Percentiles rank a stretch among this genome's conserved stretches.
These are phyloP conservation scores for Dasysyrphus tricinctus DNA, from an alignment of 2,888 invertebrate genomes.

Conservation along the genomic window DNA sequence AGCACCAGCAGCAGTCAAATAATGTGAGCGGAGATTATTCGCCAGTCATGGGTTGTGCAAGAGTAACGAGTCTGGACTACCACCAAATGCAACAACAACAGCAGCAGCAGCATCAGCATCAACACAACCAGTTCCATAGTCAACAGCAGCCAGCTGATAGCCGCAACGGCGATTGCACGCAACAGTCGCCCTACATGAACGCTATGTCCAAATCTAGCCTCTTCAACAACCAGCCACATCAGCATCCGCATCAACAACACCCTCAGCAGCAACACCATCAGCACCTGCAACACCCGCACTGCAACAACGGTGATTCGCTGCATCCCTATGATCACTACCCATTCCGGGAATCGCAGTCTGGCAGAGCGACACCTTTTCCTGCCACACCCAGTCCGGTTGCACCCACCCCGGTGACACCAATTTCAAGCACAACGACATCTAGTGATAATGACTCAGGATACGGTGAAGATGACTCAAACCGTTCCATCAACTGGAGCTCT, in stretches of 20 bases:
- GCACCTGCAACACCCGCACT: constrained; percentile 68
- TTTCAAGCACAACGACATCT: constrained; percentile 69
- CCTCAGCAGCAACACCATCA: constrained; percentile 75
- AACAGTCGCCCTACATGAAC: constrained; percentile 62
- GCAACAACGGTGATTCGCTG: constrained; percentile 75
- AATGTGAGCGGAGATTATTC: constrained; percentile 55
- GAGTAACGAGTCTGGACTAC: constrained; percentile 81
- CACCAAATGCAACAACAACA: constrained; percentile 78
- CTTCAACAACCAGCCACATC: constrained; percentile 76
- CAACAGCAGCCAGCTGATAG: constrained; percentile 75
- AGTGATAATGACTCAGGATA: constrained; percentile 89
- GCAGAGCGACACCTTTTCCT: constrained; percentile 89
- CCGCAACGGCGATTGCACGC: constrained; percentile 68
- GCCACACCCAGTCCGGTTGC: constrained; percentile 54
- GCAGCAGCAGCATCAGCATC: constrained; percentile 78
- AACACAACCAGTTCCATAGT: constrained; percentile 78
- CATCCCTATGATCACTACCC: constrained; percentile 83
- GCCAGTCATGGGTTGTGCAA: constrained; percentile 81
- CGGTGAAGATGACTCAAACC: constrained; percentile 89
- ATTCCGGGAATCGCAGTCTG: constrained; percentile 84
- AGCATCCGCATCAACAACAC: constrained; percentile 78
- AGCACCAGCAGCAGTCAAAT: constrained; percentile 74
- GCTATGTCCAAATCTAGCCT: constrained; percentile 63
- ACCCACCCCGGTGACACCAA: constrained; percentile 61
- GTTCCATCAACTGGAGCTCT: constrained; percentile 96